Evolutionary conservation across 1,140 invertebrate genomes (phyloP).

Genomic region (Halyomorpha halys): DNA sequence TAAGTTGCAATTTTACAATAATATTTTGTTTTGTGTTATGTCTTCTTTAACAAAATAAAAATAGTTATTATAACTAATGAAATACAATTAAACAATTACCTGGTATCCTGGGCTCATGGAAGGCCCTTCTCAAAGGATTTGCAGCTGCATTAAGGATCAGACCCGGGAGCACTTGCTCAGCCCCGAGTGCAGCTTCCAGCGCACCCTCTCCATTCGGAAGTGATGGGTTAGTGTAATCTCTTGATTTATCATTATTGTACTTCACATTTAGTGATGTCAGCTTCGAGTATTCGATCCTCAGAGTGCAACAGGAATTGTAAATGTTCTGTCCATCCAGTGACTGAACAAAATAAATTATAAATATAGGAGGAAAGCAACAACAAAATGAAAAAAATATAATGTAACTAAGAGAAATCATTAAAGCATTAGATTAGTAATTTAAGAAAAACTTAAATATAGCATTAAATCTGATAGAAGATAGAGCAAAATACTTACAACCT

Average conservation of each 20-base stretch:
- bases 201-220: slow-evolving; percentile 83
- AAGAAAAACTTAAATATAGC: background rate
- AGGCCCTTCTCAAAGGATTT: slow-evolving; percentile 36
- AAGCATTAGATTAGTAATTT: background rate
- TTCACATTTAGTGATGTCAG: slow-evolving; percentile 95
- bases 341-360: slow-evolving; percentile 41
- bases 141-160: slow-evolving; percentile 54
- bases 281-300: slow-evolving; percentile 98
- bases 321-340: slow-evolving; percentile 96
- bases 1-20: too few species aligned
- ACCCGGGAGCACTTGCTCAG: slow-evolving; percentile 49
- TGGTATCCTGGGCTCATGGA: slow-evolving; percentile 37
- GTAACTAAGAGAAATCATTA: background rate
- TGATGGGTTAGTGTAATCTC: slow-evolving; percentile 96
- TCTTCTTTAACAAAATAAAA: too few species aligned
- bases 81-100: background rate
- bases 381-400: background rate
- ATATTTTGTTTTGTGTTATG: too few species aligned
- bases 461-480: background rate
- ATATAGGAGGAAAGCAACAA: too few species aligned
- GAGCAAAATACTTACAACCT: slow-evolving; percentile 57
- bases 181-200: slow-evolving; percentile 39
- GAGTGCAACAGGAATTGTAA: slow-evolving; percentile 97
- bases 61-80: too few species aligned
- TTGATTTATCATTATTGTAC: slow-evolving; percentile 99